Base-by-base conservation (phyloP, 2,797 vertebrate genomes). In the Calcarius lapponicus region DNA sequence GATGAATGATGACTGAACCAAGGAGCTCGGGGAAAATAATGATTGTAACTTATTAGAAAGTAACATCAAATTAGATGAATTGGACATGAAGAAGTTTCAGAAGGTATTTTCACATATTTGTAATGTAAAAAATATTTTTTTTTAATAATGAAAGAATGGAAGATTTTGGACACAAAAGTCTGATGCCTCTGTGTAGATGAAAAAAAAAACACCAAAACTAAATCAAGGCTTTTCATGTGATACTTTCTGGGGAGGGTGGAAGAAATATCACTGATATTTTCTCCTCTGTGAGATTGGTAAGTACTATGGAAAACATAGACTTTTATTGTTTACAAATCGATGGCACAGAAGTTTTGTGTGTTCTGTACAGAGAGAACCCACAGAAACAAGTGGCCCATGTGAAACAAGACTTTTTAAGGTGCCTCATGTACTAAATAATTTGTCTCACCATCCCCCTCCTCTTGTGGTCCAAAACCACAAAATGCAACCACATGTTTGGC, bases 1-100 rank as follows among this genome's bases (percentile, higher is more conserved):
- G 96, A 94, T 93, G 96, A 97, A 97, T 96, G 96, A 97, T 96
- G 96, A 83, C 96, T 95, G 93, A 97, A 96, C 78, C 92, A 96
- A 96, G 57, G 66, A 88, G 80, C 48, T 64, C 67, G 90, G 88
- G 91, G 80, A 96, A 96, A 97, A 93, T 95, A 84, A 80, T 47
- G 36, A 73, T 86, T 90, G 60, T 91, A 92, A 88, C 80, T 71
- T 92, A 93, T 86, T 83, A 90, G 84, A 95, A 86, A 71, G 69
- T 91, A 97, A 90, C 93, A 94, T 86, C 97, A 97, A 96, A 84
- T 86, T 82, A 87, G 61, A 73, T 58, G 9, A 85, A 85, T 90
- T 93, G 97, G 90, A 80, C 70, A 91, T 86, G 85, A 96, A 96
- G 61, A 92, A 74, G 66, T 97, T 97, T 94, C 97, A 97, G 97